phyloP scores from a whole-genome alignment of 2,113 vertebrate species.

The Haplochromis burtoni region DNA sequence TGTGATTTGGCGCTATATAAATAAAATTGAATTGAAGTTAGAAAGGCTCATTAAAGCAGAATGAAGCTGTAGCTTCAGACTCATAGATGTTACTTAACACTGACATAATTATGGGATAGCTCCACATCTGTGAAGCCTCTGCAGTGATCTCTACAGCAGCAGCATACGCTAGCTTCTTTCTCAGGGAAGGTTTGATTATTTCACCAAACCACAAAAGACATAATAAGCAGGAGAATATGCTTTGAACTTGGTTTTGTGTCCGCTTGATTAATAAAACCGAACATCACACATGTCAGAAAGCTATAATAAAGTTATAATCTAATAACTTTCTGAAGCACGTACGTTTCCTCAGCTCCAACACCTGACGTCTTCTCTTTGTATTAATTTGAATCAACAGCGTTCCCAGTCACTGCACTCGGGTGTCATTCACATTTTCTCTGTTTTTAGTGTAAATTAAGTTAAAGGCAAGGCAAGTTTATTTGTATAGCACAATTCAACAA shows the following conservation, averaged over 20 bases:
- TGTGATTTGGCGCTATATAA: not conserved
- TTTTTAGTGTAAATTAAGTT: too few relatives aligned
- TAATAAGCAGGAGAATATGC: not conserved
- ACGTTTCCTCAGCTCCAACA: not conserved
- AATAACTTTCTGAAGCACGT: not conserved
- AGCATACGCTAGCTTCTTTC: not conserved
- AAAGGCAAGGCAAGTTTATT: too few relatives aligned
- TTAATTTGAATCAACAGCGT: not conserved
- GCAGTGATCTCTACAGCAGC: not conserved
- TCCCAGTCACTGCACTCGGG: not conserved
- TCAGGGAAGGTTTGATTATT: not conserved
- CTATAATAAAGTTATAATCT: not conserved
- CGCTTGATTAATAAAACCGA: not conserved
- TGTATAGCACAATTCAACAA: too few relatives aligned
- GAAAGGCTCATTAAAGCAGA: not conserved
- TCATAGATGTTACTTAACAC: accelerated
- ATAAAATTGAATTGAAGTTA: not conserved
- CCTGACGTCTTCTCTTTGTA: not conserved
- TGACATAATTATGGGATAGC: not conserved
- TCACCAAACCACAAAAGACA: not conserved
- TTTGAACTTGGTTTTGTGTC: not conserved
- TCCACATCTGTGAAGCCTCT: not conserved
- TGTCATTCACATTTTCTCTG: not conserved
- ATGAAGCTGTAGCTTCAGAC: not conserved
- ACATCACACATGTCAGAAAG: not conserved